Conservation (phyloP, 2,888 invertebrate species). For the Polietes domitor region DNA sequence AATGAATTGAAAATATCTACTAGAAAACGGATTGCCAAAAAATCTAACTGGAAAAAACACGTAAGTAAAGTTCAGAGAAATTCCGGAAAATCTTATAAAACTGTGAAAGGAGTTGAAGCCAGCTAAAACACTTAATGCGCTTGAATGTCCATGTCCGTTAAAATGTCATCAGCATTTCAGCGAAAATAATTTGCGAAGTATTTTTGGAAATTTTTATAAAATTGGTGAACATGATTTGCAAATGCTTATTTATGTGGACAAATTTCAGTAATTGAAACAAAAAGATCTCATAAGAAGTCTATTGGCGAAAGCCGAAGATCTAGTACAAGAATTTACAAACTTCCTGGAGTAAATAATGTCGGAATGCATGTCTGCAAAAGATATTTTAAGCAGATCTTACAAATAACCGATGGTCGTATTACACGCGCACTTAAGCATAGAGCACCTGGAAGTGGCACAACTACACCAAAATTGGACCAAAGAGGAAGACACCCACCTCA, state of each 20-base stretch:
- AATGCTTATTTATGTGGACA: slow-evolving; percentile 49
- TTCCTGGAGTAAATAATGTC: slow-evolving; percentile 50
- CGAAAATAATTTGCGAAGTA: slow-evolving; percentile 52
- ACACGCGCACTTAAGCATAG: background rate
- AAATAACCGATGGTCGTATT: background rate
- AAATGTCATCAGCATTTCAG: slow-evolving; percentile 57
- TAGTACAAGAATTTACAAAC: slow-evolving; percentile 57
- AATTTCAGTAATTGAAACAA: slow-evolving; percentile 46
- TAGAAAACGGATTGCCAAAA: slow-evolving; percentile 38
- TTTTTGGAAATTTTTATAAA: slow-evolving; percentile 54
- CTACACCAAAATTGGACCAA: background rate
- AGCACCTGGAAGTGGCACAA: no score
- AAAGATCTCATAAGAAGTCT: slow-evolving; percentile 11
- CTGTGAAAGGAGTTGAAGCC: slow-evolving; percentile 20
- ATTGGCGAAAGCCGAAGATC: slow-evolving; percentile 50
- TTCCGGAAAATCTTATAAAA: slow-evolving; percentile 42
- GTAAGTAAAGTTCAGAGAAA: slow-evolving; percentile 47
- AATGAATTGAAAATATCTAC: slow-evolving; percentile 35
- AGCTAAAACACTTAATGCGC: background rate
- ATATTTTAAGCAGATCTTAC: background rate
- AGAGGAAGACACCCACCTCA: slow-evolving; percentile 6
- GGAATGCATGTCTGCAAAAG: slow-evolving; percentile 33
- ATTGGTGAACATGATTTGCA: slow-evolving; percentile 45
- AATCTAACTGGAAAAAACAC: slow-evolving; percentile 40
- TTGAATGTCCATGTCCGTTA: no score